Evolutionary conservation across 2,797 vertebrate genomes (phyloP), one percentile per base, ranked within the genome.

Genomic region (Girardinus metallicus): DNA sequence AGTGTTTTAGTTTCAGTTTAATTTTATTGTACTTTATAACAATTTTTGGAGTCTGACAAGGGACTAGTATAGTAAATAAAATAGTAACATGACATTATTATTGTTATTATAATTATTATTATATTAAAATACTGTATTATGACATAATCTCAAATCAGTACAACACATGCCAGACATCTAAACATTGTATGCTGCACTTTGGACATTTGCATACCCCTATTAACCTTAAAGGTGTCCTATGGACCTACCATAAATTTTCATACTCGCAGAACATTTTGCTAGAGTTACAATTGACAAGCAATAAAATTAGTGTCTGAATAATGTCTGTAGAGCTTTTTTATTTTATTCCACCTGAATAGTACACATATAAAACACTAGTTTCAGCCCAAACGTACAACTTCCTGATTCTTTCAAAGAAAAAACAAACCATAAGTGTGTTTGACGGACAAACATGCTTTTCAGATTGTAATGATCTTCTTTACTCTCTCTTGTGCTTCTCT

Each of bases 231-330:
- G 85, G 80, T 73, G 79, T 70, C 82, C 83, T 75, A 81, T 85
- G 73, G 88, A 88, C 78, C 75, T 88, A 80, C 83, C 85, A 84
- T 90, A 80, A 92, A 94, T 92, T 93, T 86, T 92, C 81, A 90
- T 84, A 86, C 88, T 85, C 86, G 83, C 81, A 85, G 79, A 75
- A 85, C 81, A 94, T 93, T 92, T 92, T 70, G 85, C 91, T 90
- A 83, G 80, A 85, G 86, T 91, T 90, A 88, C 72, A 0, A n/a
- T 81, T 86, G 83, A 87, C 84, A 84, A 85, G 84, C 84, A 88
- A 75, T 78, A 80, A 87, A 92, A 88, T 36, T 66, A 77, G 46
- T 83, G 83, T 75, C 73, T 84, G 80, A 90, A 85, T 75, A 92
- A 72, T 80, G 79, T 79, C 84, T 83, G 86, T 80, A 77, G 81